Conservation (phyloP, 2,797 vertebrate genomes). For the Channallabes apus region DNA sequence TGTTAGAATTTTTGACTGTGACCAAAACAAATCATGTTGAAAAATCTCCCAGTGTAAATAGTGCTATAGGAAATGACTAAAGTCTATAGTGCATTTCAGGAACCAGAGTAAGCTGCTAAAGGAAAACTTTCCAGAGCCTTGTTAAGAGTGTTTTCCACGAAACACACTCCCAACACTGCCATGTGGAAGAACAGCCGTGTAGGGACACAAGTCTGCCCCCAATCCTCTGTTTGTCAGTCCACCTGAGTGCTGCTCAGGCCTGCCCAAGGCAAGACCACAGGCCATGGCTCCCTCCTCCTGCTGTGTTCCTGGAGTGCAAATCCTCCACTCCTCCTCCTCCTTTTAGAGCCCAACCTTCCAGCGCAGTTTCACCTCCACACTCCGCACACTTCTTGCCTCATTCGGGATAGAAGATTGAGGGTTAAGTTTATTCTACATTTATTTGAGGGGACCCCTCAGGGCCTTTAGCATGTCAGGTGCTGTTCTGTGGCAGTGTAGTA, state of each 20-base stretch:
- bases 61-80: not conserved
- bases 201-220: conserved; percentile 65
- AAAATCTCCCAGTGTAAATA: not conserved
- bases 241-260: conserved; percentile 80
- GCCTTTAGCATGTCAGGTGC: conserved; percentile 61
- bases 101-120: conserved; percentile 4
- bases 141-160: conserved; percentile 25
- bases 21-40: not conserved
- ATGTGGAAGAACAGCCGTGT: conserved; percentile 55
- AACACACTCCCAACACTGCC: conserved; percentile 18
- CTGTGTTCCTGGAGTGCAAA: conserved; percentile 80
- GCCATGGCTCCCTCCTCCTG: conserved; percentile 82
- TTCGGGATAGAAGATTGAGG: conserved; percentile 63
- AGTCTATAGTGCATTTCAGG: not conserved
- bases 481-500: conserved; percentile 56
- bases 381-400: conserved; percentile 63
- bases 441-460: conserved; percentile 63
- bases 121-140: conserved; percentile 27
- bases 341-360: conserved; percentile 74
- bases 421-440: conserved; percentile 59
- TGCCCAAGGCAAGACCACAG: conserved; percentile 86
- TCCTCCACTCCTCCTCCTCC: conserved; percentile 71
- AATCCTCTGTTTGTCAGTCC: conserved; percentile 73
- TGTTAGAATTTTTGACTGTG: not conserved
- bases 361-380: conserved; percentile 67